Base-by-base conservation (phyloP, 1,140 invertebrate species). In the Camponotus floridanus region DNA sequence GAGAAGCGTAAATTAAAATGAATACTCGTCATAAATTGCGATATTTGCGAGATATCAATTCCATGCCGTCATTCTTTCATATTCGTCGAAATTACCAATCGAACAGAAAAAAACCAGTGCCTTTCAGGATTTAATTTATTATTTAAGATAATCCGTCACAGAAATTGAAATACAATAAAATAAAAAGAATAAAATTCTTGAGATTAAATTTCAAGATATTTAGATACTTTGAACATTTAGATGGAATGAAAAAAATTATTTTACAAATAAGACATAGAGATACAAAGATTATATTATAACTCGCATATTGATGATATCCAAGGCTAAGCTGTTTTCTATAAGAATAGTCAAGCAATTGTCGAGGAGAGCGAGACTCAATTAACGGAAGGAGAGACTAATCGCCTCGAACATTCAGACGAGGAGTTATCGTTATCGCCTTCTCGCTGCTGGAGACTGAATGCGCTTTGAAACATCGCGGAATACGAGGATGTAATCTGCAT, bases 281-380 rank as follows among this genome's bases (percentile, higher is more conserved):
- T 39, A 26, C 1, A 33, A 59, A 51, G 18, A 51, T n/a, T n/a
- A n/a, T 51, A 42, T 13, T 26, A 5, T 6, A 62, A 11, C 48
- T 86, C 67, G 61, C 39, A 15, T 42, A 51, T 87, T 84, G 45
- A 87, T 71, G 26, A 90, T 79, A 80, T 81, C 36, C 71, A 90
- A 90, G 80, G 89, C 61, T 62, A 62, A 4, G n/a, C 15, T 73
- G 55, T 26, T 90, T 90, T 90, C 86, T 71, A 78, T 81, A 85
- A 87, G 76, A 87, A 87, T 73, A 57, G 36, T 76, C 51, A 21
- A 42, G 48, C 64, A 65, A n/a, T 21, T 73, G 64, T 85, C 57
- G 64, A 21, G 62, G 39, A 59, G 31, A 45, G 1, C 8, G 70
- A 33, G 5, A 33, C n/a, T 87, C 76, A 74, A 89, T 90, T 89